These are phyloP conservation scores for Mactromeris polynyma DNA, from an alignment of 2,888 invertebrate species.

Conservation along the genomic window DNA sequence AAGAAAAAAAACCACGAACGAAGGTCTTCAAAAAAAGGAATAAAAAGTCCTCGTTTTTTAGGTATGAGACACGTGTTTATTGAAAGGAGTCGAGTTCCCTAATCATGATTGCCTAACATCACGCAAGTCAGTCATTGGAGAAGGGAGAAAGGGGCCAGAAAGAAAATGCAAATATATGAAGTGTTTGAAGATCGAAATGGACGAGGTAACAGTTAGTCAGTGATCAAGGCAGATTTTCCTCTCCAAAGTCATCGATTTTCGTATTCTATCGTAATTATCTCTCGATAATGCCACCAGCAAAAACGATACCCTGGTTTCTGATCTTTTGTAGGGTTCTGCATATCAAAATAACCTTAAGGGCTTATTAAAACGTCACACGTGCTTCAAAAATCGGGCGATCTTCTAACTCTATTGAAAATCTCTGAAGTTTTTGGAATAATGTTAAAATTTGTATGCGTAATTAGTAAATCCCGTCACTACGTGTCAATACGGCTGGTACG, in stretches of 20 bases:
- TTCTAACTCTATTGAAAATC: constrained; percentile 52
- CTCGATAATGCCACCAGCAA: constrained; percentile 38
- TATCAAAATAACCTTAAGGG: constrained; percentile 61
- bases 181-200: constrained; percentile 27
- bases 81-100: constrained; percentile 20
- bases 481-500: constrained; percentile 45
- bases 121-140: constrained; percentile 2
- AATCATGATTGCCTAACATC: constrained; percentile 11
- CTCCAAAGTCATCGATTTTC: constrained; percentile 43
- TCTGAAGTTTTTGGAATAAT: constrained; percentile 54
- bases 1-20: constrained; percentile 5
- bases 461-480: constrained; percentile 53
- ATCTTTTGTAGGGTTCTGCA: constrained; percentile 61
- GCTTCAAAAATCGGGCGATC: constrained; percentile 47
- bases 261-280: constrained; percentile 53
- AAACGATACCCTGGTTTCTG: constrained; percentile 37
- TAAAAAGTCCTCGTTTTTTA: not conserved
- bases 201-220: constrained; percentile 28
- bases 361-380: constrained; percentile 60
- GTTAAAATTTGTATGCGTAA: constrained; percentile 61
- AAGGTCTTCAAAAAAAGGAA: not conserved
- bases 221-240: constrained; percentile 32
- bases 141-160: constrained; percentile 1
- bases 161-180: constrained; percentile 45
- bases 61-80: constrained; percentile 21